Evolutionary conservation across 2,113 vertebrate species (phyloP).

Genomic region (Caracal caracal): DNA sequence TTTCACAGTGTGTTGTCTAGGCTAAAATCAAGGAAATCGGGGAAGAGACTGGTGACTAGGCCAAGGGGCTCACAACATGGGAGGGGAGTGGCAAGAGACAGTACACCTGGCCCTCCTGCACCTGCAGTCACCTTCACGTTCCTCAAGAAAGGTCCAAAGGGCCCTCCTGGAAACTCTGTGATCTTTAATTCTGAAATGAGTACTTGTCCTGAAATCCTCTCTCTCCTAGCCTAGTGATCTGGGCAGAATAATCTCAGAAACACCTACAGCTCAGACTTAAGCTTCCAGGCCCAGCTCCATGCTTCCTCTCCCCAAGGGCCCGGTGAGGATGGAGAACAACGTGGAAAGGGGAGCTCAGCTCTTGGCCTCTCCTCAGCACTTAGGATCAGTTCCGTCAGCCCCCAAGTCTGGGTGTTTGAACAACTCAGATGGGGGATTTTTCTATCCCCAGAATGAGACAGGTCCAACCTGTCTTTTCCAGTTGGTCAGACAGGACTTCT

Average conservation of each 20-base stretch:
- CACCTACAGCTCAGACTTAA: background rate
- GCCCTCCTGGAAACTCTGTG: background rate
- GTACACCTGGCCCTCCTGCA: background rate
- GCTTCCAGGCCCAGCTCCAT: background rate
- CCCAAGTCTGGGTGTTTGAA: background rate
- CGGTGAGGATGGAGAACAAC: background rate
- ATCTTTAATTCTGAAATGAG: constrained; percentile 24
- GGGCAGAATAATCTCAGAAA: background rate
- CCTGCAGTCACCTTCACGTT: background rate
- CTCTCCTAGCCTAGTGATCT: background rate
- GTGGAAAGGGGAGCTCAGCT: background rate
- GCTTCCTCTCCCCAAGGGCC: background rate
- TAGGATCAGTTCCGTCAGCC: background rate
- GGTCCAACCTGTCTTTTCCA: background rate
- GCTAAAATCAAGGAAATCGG: background rate
- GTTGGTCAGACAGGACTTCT: background rate
- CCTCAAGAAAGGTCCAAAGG: background rate
- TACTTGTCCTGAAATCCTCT: background rate
- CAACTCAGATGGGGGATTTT: background rate
- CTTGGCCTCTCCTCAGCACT: background rate
- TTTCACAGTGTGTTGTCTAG: background rate
- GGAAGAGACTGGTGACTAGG: background rate
- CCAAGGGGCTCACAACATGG: background rate
- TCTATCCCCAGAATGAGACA: background rate
- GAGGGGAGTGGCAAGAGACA: background rate